These are phyloP conservation scores for Drosophila sordidapex DNA, from an alignment of 2,888 invertebrate genomes.

Conservation along the genomic window DNA sequence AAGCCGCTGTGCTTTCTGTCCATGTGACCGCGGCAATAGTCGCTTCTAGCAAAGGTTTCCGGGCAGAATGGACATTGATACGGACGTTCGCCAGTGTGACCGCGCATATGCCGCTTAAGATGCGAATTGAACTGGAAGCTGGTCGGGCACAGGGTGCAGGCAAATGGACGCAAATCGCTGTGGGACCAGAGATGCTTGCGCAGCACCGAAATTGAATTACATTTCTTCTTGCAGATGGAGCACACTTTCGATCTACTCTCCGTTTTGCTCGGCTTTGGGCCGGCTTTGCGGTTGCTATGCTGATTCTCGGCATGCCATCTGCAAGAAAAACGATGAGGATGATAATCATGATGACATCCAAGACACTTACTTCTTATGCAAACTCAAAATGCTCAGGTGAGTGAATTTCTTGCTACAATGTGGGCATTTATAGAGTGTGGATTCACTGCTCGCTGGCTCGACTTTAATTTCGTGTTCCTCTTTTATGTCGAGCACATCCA, in stretches of 20 bases:
- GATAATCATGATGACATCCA: not conserved
- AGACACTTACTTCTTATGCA: constrained; percentile 36
- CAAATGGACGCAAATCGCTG: constrained; percentile 1
- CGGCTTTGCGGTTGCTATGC: not conserved
- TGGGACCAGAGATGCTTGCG: constrained; percentile 8
- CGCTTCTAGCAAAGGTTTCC: constrained; percentile 21
- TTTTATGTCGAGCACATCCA: not conserved
- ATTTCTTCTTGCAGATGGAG: constrained; percentile 2
- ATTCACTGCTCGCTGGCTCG: not conserved
- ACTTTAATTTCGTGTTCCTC: not conserved
- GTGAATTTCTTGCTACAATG: constrained; percentile 25
- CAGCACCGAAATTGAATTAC: not conserved
- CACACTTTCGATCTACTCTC: not conserved
- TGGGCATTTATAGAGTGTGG: constrained; percentile 13
- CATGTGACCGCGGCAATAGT: constrained; percentile 30
- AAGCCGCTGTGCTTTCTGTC: constrained; percentile 10
- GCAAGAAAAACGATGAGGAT: not conserved
- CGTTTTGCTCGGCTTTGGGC: not conserved
- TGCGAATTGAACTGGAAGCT: not conserved
- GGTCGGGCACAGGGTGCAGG: constrained; percentile 14
- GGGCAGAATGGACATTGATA: constrained; percentile 32
- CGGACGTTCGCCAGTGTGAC: constrained; percentile 42
- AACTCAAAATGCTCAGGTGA: constrained; percentile 19
- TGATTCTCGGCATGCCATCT: constrained; percentile 30
- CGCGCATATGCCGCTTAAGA: constrained; percentile 23